Evolutionary conservation across 2,888 invertebrate genomes (phyloP).

Genomic region (Sesia bembeciformis): DNA sequence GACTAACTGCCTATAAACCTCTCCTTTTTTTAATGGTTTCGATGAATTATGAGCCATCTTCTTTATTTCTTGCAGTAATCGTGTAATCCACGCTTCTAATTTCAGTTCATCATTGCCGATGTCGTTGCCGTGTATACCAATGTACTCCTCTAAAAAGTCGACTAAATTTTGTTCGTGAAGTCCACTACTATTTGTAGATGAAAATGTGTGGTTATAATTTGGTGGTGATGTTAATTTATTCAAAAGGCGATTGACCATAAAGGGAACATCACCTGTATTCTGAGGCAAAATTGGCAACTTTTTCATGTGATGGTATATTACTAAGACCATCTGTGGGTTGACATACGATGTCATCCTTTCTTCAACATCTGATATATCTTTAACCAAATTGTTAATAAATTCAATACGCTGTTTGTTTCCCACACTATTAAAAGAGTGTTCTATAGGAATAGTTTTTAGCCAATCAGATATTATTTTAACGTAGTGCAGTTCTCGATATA

Average conservation of each 20-base stretch:
- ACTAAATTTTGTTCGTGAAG: slow-evolving; percentile 24
- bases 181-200: slow-evolving; percentile 9
- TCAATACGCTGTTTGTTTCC: slow-evolving; percentile 28
- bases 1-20: slow-evolving; percentile 24
- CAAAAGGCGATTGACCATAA: slow-evolving; percentile 13
- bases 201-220: background rate
- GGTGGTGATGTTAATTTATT: background rate
- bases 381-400: slow-evolving; percentile 33
- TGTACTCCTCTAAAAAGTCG: slow-evolving; percentile 35
- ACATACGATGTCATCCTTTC: slow-evolving; percentile 13
- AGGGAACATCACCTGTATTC: slow-evolving; percentile 11
- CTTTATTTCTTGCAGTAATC: slow-evolving; percentile 33
- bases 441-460: slow-evolving; percentile 37
- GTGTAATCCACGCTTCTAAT: slow-evolving; percentile 34
- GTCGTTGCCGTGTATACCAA: slow-evolving; percentile 26
- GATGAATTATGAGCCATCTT: slow-evolving; percentile 18
- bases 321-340: slow-evolving; percentile 28
- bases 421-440: slow-evolving; percentile 22
- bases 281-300: slow-evolving; percentile 22
- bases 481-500: slow-evolving; percentile 33
- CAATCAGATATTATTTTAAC: slow-evolving; percentile 43
- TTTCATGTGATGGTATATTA: slow-evolving; percentile 19
- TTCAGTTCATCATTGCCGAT: slow-evolving; percentile 33
- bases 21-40: slow-evolving; percentile 14
- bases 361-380: slow-evolving; percentile 32